A percentile compares a stretch with the other conserved stretches of the same genome.
phyloP scores from a whole-genome alignment of 2,113 vertebrate genomes.

The Indicator indicator region DNA sequence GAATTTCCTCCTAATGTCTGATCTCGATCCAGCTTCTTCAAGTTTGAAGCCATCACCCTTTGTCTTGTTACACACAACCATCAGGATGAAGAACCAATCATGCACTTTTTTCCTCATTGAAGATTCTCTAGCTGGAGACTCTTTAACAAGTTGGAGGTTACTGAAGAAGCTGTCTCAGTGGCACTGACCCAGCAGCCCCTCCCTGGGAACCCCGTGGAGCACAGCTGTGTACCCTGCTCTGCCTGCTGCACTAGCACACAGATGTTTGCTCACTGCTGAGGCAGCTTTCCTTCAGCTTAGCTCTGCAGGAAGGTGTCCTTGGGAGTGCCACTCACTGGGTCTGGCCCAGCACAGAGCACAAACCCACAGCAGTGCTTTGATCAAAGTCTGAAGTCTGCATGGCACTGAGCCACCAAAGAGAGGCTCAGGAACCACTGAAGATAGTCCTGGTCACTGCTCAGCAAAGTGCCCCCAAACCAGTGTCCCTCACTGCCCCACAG shows the following conservation, averaged over 20 bases:
- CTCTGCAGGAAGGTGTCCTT: background rate
- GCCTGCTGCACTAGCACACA: background rate
- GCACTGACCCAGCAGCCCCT: rapidly evolving
- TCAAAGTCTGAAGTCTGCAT: background rate
- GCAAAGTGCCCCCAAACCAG: background rate
- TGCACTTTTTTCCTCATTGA: background rate
- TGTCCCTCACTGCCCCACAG: background rate
- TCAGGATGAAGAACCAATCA: background rate
- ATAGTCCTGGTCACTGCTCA: no score
- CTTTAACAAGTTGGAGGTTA: background rate
- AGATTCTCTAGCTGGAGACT: background rate
- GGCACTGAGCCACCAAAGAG: background rate
- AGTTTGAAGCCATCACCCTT: no score
- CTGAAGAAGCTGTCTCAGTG: background rate
- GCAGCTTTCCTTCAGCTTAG: background rate
- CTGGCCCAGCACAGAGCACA: background rate
- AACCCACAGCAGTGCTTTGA: background rate
- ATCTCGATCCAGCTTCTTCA: no score
- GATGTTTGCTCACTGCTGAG: background rate
- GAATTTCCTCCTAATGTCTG: no score
- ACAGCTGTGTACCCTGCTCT: background rate
- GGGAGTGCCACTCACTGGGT: background rate
- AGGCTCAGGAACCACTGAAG: background rate
- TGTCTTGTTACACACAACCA: no score
- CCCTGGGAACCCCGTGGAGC: background rate